Conservation (phyloP, 2,113 vertebrate species). For the Leucosticte australis region DNA sequence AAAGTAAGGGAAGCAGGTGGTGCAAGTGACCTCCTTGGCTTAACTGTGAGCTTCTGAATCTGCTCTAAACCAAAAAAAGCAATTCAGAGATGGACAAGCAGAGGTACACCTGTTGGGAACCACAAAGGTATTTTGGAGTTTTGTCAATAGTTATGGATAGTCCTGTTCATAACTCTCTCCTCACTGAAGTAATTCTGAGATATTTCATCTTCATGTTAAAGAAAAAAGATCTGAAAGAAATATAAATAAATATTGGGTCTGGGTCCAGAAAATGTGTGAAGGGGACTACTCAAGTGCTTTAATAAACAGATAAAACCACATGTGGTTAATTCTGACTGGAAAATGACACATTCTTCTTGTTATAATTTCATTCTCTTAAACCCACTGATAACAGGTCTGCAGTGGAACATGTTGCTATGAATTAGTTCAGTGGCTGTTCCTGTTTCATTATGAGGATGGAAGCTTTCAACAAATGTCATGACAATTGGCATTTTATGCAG, state of each 20-base stretch:
- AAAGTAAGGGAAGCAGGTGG: not conserved
- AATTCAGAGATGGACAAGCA: not conserved
- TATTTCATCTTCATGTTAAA: not conserved
- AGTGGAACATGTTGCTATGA: not conserved
- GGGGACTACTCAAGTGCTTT: not conserved
- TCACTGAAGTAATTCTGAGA: not conserved
- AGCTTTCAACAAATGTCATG: slow-evolving; percentile 37
- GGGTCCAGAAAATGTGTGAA: not conserved
- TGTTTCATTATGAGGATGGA: slow-evolving; percentile 65
- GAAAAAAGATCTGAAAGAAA: not conserved
- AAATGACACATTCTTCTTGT: not conserved
- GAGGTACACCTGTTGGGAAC: not conserved
- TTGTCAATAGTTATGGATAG: not conserved
- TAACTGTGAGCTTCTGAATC: not conserved
- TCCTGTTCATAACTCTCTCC: not conserved
- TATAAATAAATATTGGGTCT: not conserved
- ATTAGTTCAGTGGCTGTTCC: slow-evolving; percentile 23
- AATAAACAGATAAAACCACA: not conserved
- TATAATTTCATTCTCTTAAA: slow-evolving; percentile 6
- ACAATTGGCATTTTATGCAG: slow-evolving; percentile 58
- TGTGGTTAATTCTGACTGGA: not conserved
- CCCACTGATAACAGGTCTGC: not conserved
- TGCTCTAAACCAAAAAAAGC: not conserved
- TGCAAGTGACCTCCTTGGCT: not conserved
- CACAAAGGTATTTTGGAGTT: not conserved